Base-by-base conservation (phyloP, 2,797 vertebrate species). In the Siniperca obscura region DNA sequence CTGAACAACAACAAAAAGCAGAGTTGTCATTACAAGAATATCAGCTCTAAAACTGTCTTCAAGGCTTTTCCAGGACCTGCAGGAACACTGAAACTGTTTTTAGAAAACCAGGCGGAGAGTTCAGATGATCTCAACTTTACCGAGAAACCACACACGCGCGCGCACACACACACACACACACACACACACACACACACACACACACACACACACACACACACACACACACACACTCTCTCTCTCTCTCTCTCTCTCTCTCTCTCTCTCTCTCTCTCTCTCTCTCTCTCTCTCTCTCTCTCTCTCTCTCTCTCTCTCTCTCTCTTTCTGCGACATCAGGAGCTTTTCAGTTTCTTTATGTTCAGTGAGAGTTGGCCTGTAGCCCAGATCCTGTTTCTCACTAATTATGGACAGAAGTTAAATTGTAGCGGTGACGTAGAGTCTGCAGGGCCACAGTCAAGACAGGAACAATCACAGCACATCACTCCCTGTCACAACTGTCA, bases 321-420 rank as follows among this genome's bases (percentile, higher is more conserved):
- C 68, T 13, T 42, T 59, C 27, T 67, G 53, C 48, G 10, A 70
- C 77, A 73, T 74, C 70, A 78, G 61, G 22, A 78, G 78, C 76
- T 17, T 19, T 80, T 70, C 36, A 44, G 59, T 73, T 80, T 83
- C 73, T 84, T 80, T 82, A 80, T 84, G 84, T 82, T 87, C 75
- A 46, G 69, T 22, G 70, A 52, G 69, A 75, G 38, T 22, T 86
- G 80, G 89, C 77, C 75, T 25, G n/a, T 30, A 67, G 80, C 84
- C 86, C 16, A 30, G 88, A 80, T 87, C 85, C 80, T 59, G 80
- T 90, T 89, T 80, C 84, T 83, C 82, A 80, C 79, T 90, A 89
- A 90, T 91, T 91, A 84, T 70, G 82, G 87, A 76, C 80, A 82
- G 86, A 88, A 85, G 87, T 90, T 81, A 74, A 89, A 87, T 79